Evolutionary conservation across 2,888 invertebrate genomes (phyloP).

Genomic region (Lumbricus terrestris): DNA sequence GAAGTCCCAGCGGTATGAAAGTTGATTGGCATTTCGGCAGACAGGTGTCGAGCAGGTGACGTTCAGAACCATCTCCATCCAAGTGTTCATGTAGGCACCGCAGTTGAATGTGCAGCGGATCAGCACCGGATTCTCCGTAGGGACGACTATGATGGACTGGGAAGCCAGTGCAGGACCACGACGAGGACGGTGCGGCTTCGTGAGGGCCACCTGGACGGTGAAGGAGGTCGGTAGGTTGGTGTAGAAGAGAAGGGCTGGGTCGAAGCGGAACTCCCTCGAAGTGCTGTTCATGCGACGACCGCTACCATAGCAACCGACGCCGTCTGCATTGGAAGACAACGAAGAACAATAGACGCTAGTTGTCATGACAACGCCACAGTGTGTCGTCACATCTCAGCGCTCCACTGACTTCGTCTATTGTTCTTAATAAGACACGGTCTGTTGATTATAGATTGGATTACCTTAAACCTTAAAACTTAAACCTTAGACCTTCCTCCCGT

Average conservation of each 20-base stretch:
- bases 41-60: neutral
- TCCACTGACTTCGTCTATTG: no score
- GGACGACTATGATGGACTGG: neutral
- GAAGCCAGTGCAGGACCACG: slow-evolving; percentile 6
- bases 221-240: neutral
- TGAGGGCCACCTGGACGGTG: neutral
- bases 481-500: no score
- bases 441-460: no score
- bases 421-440: no score
- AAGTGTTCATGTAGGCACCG: neutral
- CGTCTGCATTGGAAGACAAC: neutral
- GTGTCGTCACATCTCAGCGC: no score
- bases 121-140: neutral
- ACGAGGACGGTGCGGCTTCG: neutral
- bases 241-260: neutral
- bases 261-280: neutral
- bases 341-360: neutral
- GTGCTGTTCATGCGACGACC: neutral
- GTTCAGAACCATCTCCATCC: neutral
- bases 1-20: neutral
- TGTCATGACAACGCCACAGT: no score
- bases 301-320: neutral
- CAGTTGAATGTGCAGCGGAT: neutral
- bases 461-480: no score
- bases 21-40: neutral